Percentiles rank a stretch among this genome's conserved stretches.
Conservation (phyloP, 2,113 vertebrate species). For the Chionomys nivalis region DNA sequence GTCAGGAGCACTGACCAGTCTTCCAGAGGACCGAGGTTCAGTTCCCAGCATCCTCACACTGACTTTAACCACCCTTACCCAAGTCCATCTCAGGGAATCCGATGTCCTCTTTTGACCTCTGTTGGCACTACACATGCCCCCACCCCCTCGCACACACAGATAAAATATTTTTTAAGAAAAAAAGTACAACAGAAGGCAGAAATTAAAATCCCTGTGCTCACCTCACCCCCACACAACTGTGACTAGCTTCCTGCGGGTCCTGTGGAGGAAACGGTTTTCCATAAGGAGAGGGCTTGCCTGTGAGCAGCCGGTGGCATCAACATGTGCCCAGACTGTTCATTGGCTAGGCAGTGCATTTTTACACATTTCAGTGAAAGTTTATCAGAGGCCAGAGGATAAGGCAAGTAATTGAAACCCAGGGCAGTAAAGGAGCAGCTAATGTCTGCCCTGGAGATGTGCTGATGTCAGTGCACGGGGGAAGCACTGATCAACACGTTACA, state of each 20-base stretch:
- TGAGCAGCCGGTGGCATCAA: background rate
- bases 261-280: background rate
- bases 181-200: background rate
- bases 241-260: background rate
- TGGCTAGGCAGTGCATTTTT: background rate
- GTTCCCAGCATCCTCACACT: background rate
- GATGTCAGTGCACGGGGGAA: background rate
- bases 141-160: background rate
- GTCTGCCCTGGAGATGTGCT: background rate
- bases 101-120: background rate
- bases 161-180: background rate
- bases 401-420: background rate
- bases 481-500: background rate
- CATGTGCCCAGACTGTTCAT: rapidly evolving
- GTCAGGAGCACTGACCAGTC: background rate
- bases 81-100: background rate
- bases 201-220: background rate
- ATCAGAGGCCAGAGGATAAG: background rate
- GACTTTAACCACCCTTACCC: background rate
- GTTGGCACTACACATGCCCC: background rate
- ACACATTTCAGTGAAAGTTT: background rate
- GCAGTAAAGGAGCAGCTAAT: background rate
- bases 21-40: background rate
- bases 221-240: background rate
- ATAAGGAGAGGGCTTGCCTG: background rate